Conservation (phyloP, 2,888 invertebrate genomes). For the Monochamus alternatus region DNA sequence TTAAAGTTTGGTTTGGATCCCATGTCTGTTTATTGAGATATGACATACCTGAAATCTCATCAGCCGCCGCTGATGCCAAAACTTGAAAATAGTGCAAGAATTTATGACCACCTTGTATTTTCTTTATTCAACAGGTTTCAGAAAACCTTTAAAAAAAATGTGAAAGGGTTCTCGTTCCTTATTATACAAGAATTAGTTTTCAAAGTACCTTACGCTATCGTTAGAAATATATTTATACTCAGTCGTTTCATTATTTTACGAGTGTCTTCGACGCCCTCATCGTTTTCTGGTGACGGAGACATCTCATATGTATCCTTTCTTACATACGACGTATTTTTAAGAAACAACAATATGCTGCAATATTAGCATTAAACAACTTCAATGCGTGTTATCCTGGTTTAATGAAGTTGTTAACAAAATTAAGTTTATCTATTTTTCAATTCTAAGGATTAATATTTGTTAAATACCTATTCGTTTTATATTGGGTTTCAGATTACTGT, state of each 20-base stretch:
- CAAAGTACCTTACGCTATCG: background rate
- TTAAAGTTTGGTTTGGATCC: too few species aligned
- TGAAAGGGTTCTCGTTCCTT: too few species aligned
- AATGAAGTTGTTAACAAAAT: background rate
- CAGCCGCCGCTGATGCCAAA: too few species aligned
- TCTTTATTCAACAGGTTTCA: too few species aligned
- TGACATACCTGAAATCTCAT: too few species aligned
- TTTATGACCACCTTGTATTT: too few species aligned
- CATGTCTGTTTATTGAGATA: too few species aligned
- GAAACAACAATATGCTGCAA: background rate
- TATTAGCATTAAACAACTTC: background rate
- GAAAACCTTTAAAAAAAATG: too few species aligned
- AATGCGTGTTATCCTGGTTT: background rate
- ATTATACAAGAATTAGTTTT: background rate
- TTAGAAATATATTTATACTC: slow-evolving; percentile 12
- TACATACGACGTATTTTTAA: too few species aligned
- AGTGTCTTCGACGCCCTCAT: background rate
- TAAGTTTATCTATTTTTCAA: background rate
- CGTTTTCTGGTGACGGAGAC: background rate
- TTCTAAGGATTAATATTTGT: background rate
- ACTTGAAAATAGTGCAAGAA: too few species aligned
- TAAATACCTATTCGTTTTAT: background rate
- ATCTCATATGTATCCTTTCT: too few species aligned
- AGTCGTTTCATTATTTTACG: background rate
- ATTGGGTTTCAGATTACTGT: background rate